Evolutionary conservation across 1,140 invertebrate genomes (phyloP).

Genomic region (Philotrypesis tridentata): DNA sequence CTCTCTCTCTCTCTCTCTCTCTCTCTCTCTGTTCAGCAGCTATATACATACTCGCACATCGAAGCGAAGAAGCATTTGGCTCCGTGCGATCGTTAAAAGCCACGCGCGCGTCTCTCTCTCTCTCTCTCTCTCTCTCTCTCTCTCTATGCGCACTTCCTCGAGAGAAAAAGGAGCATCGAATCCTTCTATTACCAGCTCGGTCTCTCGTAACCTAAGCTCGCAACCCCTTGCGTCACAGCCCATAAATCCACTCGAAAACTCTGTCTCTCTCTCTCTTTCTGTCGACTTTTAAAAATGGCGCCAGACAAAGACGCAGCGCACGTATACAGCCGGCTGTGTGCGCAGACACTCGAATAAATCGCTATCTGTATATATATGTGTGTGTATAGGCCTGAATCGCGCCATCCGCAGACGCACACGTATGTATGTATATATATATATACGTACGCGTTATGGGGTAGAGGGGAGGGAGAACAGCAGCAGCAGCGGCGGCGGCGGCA

Average conservation of each 20-base stretch:
- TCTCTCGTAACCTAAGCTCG: background rate
- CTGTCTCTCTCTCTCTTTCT: background rate
- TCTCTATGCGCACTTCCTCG: background rate
- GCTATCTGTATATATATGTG: too few relatives aligned
- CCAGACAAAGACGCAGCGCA: background rate
- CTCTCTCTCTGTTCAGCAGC: too few relatives aligned
- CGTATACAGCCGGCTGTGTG: background rate
- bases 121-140: too few relatives aligned
- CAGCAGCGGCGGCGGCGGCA: conserved; percentile 1
- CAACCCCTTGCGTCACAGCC: background rate
- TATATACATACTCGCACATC: too few relatives aligned
- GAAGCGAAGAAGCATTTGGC: background rate
- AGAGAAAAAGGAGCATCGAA: background rate
- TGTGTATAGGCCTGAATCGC: background rate
- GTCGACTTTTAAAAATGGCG: conserved; percentile 40
- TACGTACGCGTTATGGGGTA: background rate
- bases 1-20: too few relatives aligned
- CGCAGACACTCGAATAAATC: background rate
- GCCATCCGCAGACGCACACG: background rate
- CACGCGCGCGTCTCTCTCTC: too few relatives aligned
- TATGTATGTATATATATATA: too few relatives aligned
- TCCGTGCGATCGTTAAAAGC: background rate
- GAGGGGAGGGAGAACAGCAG: too few relatives aligned
- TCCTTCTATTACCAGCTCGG: background rate
- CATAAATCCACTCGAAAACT: background rate